Conservation (phyloP, 2,797 vertebrate genomes). For the Prunella strophiata region DNA sequence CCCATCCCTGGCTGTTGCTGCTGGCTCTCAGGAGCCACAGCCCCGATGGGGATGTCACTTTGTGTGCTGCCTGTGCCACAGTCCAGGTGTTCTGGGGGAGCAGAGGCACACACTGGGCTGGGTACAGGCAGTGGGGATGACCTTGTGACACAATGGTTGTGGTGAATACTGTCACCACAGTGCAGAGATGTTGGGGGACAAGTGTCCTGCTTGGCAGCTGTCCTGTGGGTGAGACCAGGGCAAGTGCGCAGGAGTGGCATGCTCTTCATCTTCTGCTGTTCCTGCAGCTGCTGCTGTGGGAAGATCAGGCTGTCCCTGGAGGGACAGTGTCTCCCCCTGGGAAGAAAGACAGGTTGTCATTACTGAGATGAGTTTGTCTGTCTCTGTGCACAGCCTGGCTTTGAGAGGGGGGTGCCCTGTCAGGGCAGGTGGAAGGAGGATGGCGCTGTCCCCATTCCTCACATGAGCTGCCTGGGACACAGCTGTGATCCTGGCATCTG, state of each 20-base stretch:
- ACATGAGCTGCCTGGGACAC: not conserved
- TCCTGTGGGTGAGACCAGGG: not conserved
- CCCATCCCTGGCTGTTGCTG: not conserved
- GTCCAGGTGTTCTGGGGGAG: not conserved
- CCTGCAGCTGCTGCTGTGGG: not conserved
- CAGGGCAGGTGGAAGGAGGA: not conserved
- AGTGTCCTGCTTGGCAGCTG: not conserved
- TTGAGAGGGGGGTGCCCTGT: not conserved
- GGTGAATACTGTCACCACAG: not conserved
- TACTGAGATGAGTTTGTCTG: not conserved
- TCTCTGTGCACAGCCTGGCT: not conserved
- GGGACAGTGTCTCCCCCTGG: not conserved
- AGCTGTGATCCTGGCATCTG: not conserved
- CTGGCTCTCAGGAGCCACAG: not conserved
- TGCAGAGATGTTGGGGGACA: not conserved
- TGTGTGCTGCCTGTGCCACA: not conserved
- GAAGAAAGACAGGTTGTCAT: not conserved
- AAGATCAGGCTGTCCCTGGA: not conserved
- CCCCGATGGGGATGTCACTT: fast-evolving
- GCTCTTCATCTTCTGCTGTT: not conserved
- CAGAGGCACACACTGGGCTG: fast-evolving
- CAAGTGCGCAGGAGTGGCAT: not conserved
- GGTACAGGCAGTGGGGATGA: not conserved
- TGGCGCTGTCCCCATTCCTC: not conserved
- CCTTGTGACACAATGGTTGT: fast-evolving